Conservation (phyloP, 2,113 vertebrate genomes). For the Paracanthobrama guichenoti region DNA sequence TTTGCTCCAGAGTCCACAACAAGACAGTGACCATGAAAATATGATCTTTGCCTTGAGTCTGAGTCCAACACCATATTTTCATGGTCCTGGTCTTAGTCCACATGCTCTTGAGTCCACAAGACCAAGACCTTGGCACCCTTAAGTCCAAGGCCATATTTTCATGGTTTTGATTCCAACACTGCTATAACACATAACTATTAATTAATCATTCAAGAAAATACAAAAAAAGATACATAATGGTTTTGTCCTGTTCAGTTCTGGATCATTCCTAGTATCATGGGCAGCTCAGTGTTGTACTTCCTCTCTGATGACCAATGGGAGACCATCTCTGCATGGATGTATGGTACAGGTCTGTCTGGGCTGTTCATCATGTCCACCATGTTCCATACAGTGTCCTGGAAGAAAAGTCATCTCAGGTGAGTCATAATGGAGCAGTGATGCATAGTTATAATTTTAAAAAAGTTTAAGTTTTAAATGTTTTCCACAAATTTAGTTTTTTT, state of each 20-base stretch:
- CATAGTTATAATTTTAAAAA: not conserved
- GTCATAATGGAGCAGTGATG: not conserved
- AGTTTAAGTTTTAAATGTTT: not conserved
- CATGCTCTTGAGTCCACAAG: not conserved
- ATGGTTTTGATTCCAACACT: not conserved
- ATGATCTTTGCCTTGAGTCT: no score
- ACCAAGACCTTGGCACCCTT: not conserved
- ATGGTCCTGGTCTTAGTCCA: not conserved
- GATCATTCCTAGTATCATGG: constrained; percentile 84
- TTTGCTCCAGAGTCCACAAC: not conserved
- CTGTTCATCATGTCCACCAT: constrained; percentile 94
- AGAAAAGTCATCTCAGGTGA: constrained; percentile 92
- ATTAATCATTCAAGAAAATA: not conserved
- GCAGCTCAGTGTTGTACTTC: constrained; percentile 88
- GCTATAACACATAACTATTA: not conserved
- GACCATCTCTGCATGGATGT: constrained; percentile 91
- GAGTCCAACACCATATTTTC: no score
- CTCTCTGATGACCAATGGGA: constrained; percentile 91
- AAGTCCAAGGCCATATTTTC: not conserved
- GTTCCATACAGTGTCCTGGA: constrained; percentile 95
- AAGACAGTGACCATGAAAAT: no score
- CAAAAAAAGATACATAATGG: not conserved
- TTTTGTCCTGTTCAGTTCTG: constrained; percentile 50
- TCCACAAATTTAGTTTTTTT: not conserved
- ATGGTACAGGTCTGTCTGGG: constrained; percentile 88